Evolutionary conservation across 2,797 vertebrate genomes (phyloP), one percentile per base, ranked within the genome.

Genomic region (Gambusia yucatana): DNA sequence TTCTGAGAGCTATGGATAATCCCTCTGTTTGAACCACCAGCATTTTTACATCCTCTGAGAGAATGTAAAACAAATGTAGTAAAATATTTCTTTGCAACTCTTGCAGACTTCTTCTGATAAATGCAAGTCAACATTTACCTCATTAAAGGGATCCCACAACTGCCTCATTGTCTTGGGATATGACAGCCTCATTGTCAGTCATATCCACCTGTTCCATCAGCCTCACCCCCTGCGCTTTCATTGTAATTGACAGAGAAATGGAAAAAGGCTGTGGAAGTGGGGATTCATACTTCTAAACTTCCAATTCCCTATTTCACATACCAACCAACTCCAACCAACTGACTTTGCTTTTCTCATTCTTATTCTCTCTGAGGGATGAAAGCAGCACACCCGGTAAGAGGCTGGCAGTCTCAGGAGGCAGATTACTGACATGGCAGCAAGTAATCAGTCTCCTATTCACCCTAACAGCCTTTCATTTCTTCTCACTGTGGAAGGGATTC

Each of bases 401-500:
- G 17, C n/a, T 16, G 25, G 39, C 36, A 63, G 69, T 83, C 80
- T 82, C 72, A 1, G 82, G 86, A 79, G 78, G 75, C 52, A 75
- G 52, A 83, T 84, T 75, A 82, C 65, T 47, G 52, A 76, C 85
- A 41, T 11, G 1, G 52, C 73, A 75, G 69, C 44, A 25, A 71
- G 79, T 87, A 90, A 90, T 86, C 87, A 88, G 75, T 57, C 75
- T 72, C 61, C 74, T 50, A 84, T 83, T 87, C 80, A 86, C 57
- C 72, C 67, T 43, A 17, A 71, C 65, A 77, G 73, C 48, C 63
- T 72, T 72, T 83, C 67, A 77, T 85, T 82, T 75, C 73, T 22
- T 28, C 57, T 50, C 65, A 16, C 47, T 46, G 72, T 50, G 36
- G 28, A 28, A 36, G 44, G 41, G 70, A n/a, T 61, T 16, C 28